Evolutionary conservation across 2,113 vertebrate species (phyloP), one percentile per base, ranked within the genome.

Genomic region (Falcunculus frontatus): DNA sequence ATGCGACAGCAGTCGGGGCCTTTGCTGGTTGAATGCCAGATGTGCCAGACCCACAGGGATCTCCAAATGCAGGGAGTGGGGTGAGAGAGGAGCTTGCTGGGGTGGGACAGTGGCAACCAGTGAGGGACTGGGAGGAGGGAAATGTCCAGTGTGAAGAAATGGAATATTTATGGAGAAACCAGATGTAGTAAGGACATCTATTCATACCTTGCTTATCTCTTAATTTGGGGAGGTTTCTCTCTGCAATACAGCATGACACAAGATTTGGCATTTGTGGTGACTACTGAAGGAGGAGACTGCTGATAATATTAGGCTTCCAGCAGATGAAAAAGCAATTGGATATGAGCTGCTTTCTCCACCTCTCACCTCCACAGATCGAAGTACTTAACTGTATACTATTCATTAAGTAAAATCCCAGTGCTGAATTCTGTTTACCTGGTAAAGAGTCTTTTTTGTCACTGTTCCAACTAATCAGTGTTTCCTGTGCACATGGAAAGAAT

Each of bases 341-440:
- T 87, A 52, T 68, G 39, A 87, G 83, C 77, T 94, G 67, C 47
- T 92, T 93, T 95, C 86, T 94, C 44, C 46, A 89, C 76, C 41
- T 94, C 86, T 86, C 76, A 82, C 53, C 77, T 87, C 33, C 22
- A 56, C 57, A 39, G 65, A 90, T 87, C 6, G 0, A 86, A 95
- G 32, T 79, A 65, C 65, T 92, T 82, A 87, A 78, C 49, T 57
- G n/a, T 72, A 69, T 78, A 50, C 65, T 69, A 73, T 53, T 93
- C 78, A 92, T 93, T 89, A 94, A 89, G 53, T 92, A 89, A 96
- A 94, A 93, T 75, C 77, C 73, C 50, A 81, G 37, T 65, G 53
- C 69, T 87, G 69, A 90, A 92, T 94, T 78, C 90, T 90, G 76
- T 97, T 95, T 95, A 96, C 92, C 80, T 87, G 88, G 53, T 73